These are phyloP conservation scores for Poicephalus gulielmi DNA, from an alignment of 2,113 vertebrate species.

Conservation along the genomic window DNA sequence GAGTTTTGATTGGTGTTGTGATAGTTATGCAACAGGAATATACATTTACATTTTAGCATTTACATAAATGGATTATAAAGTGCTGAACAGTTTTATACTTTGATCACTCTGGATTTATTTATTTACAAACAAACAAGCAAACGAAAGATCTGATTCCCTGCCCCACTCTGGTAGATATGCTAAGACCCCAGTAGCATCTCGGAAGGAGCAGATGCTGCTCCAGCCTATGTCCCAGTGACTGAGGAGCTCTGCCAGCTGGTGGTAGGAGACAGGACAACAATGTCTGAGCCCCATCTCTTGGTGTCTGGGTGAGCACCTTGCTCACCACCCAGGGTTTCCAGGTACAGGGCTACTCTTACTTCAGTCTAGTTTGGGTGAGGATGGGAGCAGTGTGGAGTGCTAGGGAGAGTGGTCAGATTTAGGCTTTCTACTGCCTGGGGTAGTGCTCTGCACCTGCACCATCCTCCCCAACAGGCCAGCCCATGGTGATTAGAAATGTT, in stretches of 20 bases:
- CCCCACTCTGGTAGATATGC: neutral
- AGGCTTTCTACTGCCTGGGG: neutral
- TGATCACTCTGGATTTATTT: neutral
- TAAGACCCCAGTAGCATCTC: neutral
- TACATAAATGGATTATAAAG: neutral
- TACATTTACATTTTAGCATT: neutral
- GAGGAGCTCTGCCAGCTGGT: neutral
- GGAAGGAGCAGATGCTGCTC: neutral
- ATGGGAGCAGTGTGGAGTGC: neutral
- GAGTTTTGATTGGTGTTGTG: neutral
- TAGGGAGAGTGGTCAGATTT: neutral
- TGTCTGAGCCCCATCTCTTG: neutral
- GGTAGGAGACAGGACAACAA: neutral
- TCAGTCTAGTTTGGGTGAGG: neutral
- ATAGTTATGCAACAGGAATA: neutral
- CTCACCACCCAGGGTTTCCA: neutral
- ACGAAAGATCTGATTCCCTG: neutral
- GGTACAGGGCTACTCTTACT: neutral
- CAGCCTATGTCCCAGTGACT: neutral
- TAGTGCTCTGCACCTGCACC: rapidly evolving
- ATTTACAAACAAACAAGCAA: neutral
- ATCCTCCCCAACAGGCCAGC: neutral
- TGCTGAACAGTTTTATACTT: neutral
- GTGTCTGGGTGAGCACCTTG: neutral
- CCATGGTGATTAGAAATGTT: rapidly evolving